Percentiles rank a stretch among this genome's conserved stretches.
These are phyloP conservation scores for Acronicta psi DNA, from an alignment of 2,888 invertebrate genomes.

Conservation along the genomic window DNA sequence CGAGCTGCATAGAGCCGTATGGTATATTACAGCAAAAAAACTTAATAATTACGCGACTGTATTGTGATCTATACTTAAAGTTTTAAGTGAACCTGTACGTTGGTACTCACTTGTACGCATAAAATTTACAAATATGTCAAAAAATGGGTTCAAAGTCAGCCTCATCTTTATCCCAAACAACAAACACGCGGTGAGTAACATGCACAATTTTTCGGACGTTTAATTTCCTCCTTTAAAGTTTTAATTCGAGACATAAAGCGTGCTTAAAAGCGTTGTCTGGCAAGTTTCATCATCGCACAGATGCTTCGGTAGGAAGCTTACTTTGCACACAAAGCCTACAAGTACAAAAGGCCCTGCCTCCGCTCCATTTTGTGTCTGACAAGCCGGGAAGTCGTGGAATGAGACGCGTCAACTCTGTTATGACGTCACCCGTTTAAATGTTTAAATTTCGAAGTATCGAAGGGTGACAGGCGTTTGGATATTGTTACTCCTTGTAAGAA, in stretches of 20 bases:
- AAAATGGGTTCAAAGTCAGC: constrained; percentile 23
- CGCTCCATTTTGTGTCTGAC: constrained; percentile 86
- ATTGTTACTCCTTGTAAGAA: constrained; percentile 26
- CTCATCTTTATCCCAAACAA: constrained; percentile 20
- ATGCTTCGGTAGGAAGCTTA: constrained; percentile 87
- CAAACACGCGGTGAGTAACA: constrained; percentile 50
- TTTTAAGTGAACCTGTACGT: too few relatives aligned
- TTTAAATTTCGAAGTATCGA: constrained; percentile 63
- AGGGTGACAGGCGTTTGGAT: constrained; percentile 42
- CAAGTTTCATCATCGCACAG: constrained; percentile 88
- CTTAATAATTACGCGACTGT: too few relatives aligned
- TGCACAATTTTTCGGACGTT: constrained; percentile 80
- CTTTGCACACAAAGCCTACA: constrained; percentile 88
- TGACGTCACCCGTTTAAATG: constrained; percentile 72
- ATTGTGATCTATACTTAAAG: too few relatives aligned
- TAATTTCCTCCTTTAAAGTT: constrained; percentile 87
- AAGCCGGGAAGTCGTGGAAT: constrained; percentile 82
- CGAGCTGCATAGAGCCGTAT: too few relatives aligned
- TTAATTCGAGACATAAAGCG: constrained; percentile 87
- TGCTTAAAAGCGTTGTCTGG: constrained; percentile 87
- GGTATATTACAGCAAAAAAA: too few relatives aligned
- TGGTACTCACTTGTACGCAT: neutral
- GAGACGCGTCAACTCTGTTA: constrained; percentile 80
- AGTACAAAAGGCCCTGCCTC: constrained; percentile 86
- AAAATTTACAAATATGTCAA: constrained; percentile 6